Evolutionary conservation across 2,888 invertebrate genomes (phyloP), one percentile per base, ranked within the genome.

Genomic region (Masnerella sp.): DNA sequence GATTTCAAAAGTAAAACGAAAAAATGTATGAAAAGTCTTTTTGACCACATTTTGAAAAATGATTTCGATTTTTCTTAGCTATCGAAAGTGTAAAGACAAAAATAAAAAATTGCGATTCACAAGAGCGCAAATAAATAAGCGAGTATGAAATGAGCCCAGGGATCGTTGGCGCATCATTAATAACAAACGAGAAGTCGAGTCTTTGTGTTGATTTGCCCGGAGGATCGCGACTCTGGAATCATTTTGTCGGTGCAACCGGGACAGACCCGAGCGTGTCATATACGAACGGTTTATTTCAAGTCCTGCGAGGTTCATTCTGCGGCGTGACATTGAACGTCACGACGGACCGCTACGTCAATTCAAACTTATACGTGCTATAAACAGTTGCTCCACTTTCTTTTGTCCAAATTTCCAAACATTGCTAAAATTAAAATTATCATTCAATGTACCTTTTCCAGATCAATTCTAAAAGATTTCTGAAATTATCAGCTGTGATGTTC

Each of bases 191-290:
- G 71, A 62, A 62, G 56, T 42, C 59, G 67, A 38, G 74, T 52
- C 74, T 80, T 80, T 80, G 77, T 79, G 56, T 54, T 45, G 45
- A 43, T 45, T 51, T 62, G 80, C 77, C 78, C 51, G 79, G 69
- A 69, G 80, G 72, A 59, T 22, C 22, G 71, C 18, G 62, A 69
- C 61, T 64, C 72, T 45, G 64, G 56, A 71, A 34, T 71, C 73
- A 68, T 76, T 58, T 74, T 54, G 64, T 61, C 34, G 52, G 51
- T 51, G 64, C 28, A 54, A 49, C 54, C 68, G 59, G 68, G 30
- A 17, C 69, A 49, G 22, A 32, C 56, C 32, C 14, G 45, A 47
- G 28, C 59, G 34, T 49, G 42, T 72, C 65, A 68, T 61, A 61
- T 70, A 43, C 51, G 65, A 74, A 70, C 45, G 49, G 40, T 74